Base-by-base conservation (phyloP, 1,140 invertebrate species). In the Laupala kohalensis region DNA sequence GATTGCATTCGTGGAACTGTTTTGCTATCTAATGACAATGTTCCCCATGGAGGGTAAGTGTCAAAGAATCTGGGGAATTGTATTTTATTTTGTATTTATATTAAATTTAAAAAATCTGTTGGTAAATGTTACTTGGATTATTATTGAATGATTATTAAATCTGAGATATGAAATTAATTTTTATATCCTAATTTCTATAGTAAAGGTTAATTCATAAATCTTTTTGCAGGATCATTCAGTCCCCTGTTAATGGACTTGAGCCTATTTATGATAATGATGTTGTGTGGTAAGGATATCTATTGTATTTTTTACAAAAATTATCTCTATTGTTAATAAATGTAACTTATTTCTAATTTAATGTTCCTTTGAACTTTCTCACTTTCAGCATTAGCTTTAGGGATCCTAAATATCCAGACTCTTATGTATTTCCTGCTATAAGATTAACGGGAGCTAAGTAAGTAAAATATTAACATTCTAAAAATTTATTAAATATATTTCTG, bases 371-470 rank as follows among this genome's bases (percentile, higher is more conserved):
- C 70, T 74, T 74, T 76, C 77, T 78, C 75, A 75, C 75, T 73
- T 74, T 86, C 77, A 94, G 92, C 77, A 85, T 93, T 2, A 82
- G 87, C 64, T 97, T 85, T 79, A 79, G 87, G 71, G 94, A 98
- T 85, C 95, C 94, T 0, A 83, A 86, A 73, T 98, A 91, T 82
- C 80, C 84, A 0, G 83, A 83, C 3, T 88, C 88, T 74, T 93
- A 87, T 78, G 83, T 94, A 15, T 97, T 95, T 80, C 87, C 89
- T 24, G 91, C 95, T 15, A 85, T 81, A 53, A 83, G 87, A 63
- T 81, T 97, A 53, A 81, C 87, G 64, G 81, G 81, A 37, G 87
- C 86, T 67, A 78, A 76, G 84, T 86, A 79, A 78, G 79, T 79
- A 69, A n/a, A n/a, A n/a, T n/a, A n/a, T n/a, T n/a, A n/a, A n/a